Percentiles rank a stretch among this genome's conserved stretches.
Conservation (phyloP, 2,888 invertebrate genomes). For the Lymantria dispar region DNA sequence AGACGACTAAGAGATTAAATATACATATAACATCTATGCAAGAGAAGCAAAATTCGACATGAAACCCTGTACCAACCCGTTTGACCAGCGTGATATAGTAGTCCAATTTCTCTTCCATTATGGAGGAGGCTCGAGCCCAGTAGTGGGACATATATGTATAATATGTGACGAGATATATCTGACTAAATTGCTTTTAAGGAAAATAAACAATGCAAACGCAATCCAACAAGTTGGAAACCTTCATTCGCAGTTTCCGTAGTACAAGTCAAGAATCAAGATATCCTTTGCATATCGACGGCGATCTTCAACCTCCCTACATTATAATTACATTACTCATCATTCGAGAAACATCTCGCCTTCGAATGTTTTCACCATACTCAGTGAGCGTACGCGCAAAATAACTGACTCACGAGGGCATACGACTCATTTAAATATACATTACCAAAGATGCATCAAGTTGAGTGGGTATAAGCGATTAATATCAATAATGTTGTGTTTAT, state of each 20-base stretch:
- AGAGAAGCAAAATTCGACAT: too few relatives aligned
- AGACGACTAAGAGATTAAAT: too few relatives aligned
- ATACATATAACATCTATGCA: too few relatives aligned
- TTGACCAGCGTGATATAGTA: too few relatives aligned
- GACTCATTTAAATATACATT: slow-evolving; percentile 34
- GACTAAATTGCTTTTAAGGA: neutral
- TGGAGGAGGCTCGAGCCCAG: too few relatives aligned
- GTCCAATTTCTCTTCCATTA: too few relatives aligned
- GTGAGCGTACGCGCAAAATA: slow-evolving; percentile 17
- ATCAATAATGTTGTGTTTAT: neutral
- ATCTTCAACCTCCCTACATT: slow-evolving; percentile 27
- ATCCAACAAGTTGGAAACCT: neutral
- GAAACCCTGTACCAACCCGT: too few relatives aligned
- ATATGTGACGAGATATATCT: too few relatives aligned
- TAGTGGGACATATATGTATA: too few relatives aligned
- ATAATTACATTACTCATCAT: slow-evolving; percentile 42
- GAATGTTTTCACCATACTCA: slow-evolving; percentile 63
- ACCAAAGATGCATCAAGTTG: slow-evolving; percentile 19
- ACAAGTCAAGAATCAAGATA: slow-evolving; percentile 8
- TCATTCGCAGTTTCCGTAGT: slow-evolving; percentile 13
- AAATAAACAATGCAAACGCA: neutral
- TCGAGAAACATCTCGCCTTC: slow-evolving; percentile 43
- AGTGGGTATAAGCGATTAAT: slow-evolving; percentile 10
- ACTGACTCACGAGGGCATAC: slow-evolving; percentile 45
- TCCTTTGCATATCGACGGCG: slow-evolving; percentile 23